Conservation (phyloP, 2,888 invertebrate genomes). For the Torymus auratus region DNA sequence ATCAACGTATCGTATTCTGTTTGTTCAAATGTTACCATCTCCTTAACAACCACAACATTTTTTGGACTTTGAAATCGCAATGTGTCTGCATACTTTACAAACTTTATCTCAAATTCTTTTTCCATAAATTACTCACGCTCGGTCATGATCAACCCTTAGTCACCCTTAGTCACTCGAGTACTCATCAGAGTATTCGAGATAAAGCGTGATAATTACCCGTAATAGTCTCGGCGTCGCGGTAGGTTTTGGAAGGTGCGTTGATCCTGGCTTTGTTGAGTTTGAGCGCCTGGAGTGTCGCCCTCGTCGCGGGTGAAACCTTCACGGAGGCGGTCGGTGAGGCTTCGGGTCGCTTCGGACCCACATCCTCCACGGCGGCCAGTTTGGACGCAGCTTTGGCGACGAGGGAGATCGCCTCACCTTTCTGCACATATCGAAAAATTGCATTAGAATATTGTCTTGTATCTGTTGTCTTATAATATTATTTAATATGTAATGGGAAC, state of each 20-base stretch:
- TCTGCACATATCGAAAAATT: constrained; percentile 63
- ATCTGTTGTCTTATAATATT: no score
- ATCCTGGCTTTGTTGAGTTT: constrained; percentile 53
- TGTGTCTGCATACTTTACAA: no score
- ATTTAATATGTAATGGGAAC: no score
- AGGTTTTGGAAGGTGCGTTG: constrained; percentile 71
- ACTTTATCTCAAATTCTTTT: no score
- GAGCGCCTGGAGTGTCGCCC: constrained; percentile 71
- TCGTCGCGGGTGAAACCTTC: constrained; percentile 72
- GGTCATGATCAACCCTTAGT: no score
- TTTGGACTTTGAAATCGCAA: no score
- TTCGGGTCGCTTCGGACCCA: constrained; percentile 83
- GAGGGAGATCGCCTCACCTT: constrained; percentile 76
- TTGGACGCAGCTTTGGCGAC: constrained; percentile 80
- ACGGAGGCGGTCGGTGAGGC: constrained; percentile 70
- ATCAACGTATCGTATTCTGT: no score
- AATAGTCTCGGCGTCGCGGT: constrained; percentile 83
- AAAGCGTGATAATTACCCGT: constrained; percentile 79
- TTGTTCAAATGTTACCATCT: no score
- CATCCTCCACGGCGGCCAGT: constrained; percentile 89
- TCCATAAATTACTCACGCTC: no score
- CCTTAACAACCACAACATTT: no score
- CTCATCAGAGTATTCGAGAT: not conserved
- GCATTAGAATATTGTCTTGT: constrained; percentile 4
- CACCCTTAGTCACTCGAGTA: no score